Percentiles rank a stretch among this genome's conserved stretches.
Conservation (phyloP, 2,797 vertebrate genomes). For the Otolemur crassicaudatus region DNA sequence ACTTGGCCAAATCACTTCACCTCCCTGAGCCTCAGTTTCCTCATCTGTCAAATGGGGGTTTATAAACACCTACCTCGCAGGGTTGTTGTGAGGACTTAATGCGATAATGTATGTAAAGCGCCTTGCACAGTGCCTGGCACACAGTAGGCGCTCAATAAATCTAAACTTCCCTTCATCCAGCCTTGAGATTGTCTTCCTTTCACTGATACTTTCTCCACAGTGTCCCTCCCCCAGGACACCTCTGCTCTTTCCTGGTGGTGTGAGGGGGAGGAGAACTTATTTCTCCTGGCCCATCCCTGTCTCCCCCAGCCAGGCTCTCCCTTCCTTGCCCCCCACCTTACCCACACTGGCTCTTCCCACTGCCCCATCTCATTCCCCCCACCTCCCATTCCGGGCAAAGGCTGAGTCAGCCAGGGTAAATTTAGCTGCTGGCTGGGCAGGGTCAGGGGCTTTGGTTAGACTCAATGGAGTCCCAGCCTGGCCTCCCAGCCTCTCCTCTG, state of each 20-base stretch:
- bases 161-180: constrained; percentile 69
- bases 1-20: constrained; percentile 73
- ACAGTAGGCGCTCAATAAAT: constrained; percentile 79
- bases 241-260: background rate
- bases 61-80: constrained; percentile 84
- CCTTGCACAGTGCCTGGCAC: constrained; percentile 69
- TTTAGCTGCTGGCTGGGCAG: constrained; percentile 64
- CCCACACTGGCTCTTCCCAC: constrained; percentile 52
- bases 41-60: constrained; percentile 79
- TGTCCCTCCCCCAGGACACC: background rate
- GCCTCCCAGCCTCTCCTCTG: constrained; percentile 19
- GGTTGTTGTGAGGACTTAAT: constrained; percentile 84
- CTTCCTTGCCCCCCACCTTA: constrained; percentile 25
- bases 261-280: background rate
- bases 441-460: constrained; percentile 75
- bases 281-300: constrained; percentile 14
- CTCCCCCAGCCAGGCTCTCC: constrained; percentile 6
- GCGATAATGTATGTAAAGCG: constrained; percentile 76
- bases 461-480: constrained; percentile 20
- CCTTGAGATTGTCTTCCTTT: background rate
- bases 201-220: background rate
- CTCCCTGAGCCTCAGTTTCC: constrained; percentile 81
- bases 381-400: constrained; percentile 76
- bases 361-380: constrained; percentile 5
- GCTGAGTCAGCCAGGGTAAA: constrained; percentile 82